Conservation (phyloP, 23 tunicate species). For the Ciona savignyi region DNA sequence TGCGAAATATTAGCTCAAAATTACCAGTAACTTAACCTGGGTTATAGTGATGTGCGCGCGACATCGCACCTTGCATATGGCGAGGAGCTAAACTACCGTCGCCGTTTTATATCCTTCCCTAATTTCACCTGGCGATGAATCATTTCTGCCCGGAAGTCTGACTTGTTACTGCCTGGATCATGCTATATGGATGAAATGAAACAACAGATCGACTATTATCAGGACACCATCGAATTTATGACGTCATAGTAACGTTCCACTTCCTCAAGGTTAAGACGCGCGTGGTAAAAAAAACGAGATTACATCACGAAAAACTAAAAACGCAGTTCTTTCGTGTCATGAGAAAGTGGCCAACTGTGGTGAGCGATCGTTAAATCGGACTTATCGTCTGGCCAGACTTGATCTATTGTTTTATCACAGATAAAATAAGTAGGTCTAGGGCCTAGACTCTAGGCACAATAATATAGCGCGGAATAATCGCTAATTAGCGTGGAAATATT, state of each 20-base stretch:
- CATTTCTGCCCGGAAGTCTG: background rate
- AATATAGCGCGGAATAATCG: no score
- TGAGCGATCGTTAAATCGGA: background rate
- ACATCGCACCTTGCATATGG: no score
- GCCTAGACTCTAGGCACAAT: no score
- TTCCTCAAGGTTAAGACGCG: background rate
- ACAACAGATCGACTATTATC: background rate
- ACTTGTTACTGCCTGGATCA: background rate
- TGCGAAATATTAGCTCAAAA: no score
- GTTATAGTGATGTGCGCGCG: no score
- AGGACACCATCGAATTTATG: background rate
- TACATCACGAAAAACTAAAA: background rate
- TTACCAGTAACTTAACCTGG: no score
- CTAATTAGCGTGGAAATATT: no score
- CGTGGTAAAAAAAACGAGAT: no score
- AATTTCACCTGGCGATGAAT: background rate
- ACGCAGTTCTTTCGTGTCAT: background rate
- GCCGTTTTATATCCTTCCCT: background rate
- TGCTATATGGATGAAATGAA: background rate
- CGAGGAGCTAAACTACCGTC: no score
- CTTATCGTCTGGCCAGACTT: background rate
- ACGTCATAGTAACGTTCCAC: background rate
- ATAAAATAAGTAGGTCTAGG: no score
- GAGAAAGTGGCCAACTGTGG: background rate
- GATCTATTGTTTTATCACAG: no score